These are phyloP conservation scores for Drosophila gaucha DNA, from an alignment of 2,888 invertebrate species.

Conservation along the genomic window DNA sequence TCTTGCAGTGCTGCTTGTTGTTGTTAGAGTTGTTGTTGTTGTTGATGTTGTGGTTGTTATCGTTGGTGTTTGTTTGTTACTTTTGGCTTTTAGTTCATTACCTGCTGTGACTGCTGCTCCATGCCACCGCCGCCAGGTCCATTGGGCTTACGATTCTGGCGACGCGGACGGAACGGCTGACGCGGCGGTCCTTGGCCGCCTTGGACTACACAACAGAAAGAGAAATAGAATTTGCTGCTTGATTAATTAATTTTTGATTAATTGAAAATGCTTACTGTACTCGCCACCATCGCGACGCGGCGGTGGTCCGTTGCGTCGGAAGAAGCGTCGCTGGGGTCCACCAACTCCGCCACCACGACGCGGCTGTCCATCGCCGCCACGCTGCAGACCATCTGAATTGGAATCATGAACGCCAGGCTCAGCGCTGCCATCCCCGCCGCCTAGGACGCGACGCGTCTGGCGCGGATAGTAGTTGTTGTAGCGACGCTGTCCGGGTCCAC, in stretches of 20 bases:
- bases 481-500: constrained; percentile 69
- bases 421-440: constrained; percentile 80
- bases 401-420: constrained; percentile 81
- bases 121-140: constrained; percentile 80
- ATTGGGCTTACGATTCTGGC: constrained; percentile 83
- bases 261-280: constrained; percentile 65
- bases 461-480: constrained; percentile 82
- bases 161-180: constrained; percentile 78
- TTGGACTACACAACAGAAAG: constrained; percentile 47
- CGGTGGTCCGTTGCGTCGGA: constrained; percentile 88
- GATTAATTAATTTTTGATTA: background rate
- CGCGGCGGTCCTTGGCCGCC: constrained; percentile 85
- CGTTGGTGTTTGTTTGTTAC: constrained; percentile 54
- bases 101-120: constrained; percentile 84
- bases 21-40: constrained; percentile 34
- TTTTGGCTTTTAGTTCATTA: constrained; percentile 81
- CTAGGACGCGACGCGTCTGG: constrained; percentile 75
- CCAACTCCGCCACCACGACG: constrained; percentile 77
- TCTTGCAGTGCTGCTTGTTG: constrained; percentile 37
- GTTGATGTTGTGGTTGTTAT: constrained; percentile 57
- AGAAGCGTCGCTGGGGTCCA: constrained; percentile 87
- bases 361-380: constrained; percentile 78
- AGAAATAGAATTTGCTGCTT: background rate
- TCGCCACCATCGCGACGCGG: constrained; percentile 81
- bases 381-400: constrained; percentile 85